Conservation (phyloP, 2,113 vertebrate genomes). For the Girardinichthys multiradiatus region DNA sequence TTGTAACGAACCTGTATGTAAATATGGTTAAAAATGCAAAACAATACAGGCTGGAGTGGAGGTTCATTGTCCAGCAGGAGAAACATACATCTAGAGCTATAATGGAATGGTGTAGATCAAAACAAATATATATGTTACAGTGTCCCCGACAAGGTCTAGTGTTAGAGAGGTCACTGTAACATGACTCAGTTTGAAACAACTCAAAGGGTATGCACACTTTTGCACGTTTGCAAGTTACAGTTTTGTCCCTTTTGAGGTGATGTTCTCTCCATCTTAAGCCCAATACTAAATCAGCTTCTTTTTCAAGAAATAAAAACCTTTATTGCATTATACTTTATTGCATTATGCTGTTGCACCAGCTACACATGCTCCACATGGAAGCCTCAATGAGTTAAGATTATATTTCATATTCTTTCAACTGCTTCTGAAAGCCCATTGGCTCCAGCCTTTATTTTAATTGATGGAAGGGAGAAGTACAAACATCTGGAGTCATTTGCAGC, state of each 20-base stretch:
- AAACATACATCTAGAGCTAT: too few relatives aligned
- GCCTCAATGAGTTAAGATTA: slow-evolving; percentile 17
- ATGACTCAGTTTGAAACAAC: not conserved
- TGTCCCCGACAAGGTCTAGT: not conserved
- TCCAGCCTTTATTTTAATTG: slow-evolving; percentile 31
- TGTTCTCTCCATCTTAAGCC: not conserved
- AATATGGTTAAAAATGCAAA: too few relatives aligned
- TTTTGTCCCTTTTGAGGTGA: not conserved
- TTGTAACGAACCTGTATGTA: too few relatives aligned
- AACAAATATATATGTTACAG: not conserved
- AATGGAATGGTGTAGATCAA: too few relatives aligned
- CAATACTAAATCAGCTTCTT: not conserved
- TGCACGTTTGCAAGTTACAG: not conserved
- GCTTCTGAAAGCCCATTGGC: slow-evolving; percentile 30
- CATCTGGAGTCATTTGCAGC: slow-evolving; percentile 55
- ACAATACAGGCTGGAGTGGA: too few relatives aligned
- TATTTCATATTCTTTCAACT: slow-evolving; percentile 22
- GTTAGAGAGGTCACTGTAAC: not conserved
- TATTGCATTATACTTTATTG: not conserved
- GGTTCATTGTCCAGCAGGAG: too few relatives aligned
- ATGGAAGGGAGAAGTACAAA: slow-evolving; percentile 21
- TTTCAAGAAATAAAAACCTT: not conserved
- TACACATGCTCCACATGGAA: not conserved
- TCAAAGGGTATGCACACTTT: not conserved
- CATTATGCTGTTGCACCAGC: slow-evolving; percentile 3